A percentile compares a stretch with the other conserved stretches of the same genome.
Evolutionary conservation across 2,797 vertebrate species (phyloP).

Genomic region (Hydrocynus forskahlii): DNA sequence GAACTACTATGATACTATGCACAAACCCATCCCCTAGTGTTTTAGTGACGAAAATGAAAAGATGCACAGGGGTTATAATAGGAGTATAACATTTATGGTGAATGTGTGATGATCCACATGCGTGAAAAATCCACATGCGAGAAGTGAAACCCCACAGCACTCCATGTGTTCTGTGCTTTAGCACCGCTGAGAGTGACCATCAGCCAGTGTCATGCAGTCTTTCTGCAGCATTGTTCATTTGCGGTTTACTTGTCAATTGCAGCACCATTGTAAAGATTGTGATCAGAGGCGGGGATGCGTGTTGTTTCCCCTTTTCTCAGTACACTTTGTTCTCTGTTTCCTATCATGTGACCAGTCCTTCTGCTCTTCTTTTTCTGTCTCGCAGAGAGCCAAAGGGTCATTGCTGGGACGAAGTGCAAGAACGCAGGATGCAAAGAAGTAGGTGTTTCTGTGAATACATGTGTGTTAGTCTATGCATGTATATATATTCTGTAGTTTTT

Average conservation of each 20-base stretch:
- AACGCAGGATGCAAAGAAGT: conserved; percentile 89
- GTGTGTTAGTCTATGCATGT: not conserved
- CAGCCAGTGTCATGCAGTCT: not conserved
- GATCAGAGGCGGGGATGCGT: not conserved
- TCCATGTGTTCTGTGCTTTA: not conserved
- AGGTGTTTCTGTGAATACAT: conserved; percentile 63
- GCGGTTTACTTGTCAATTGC: not conserved
- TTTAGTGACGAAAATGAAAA: too few relatives aligned
- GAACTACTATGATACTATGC: too few relatives aligned
- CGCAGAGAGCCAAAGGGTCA: conserved; percentile 67
- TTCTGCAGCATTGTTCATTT: conserved; percentile 8
- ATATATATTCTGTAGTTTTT: not conserved
- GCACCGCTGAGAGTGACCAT: not conserved
- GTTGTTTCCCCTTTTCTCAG: conserved; percentile 10
- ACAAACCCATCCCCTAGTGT: too few relatives aligned
- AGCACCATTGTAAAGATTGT: not conserved
- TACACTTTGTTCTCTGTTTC: conserved; percentile 5
- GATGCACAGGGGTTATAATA: too few relatives aligned
- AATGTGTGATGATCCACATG: not conserved
- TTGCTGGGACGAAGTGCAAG: conserved; percentile 84
- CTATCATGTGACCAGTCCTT: conserved; percentile 10
- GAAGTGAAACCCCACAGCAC: not conserved
- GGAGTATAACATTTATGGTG: not conserved
- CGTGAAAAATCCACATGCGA: not conserved
- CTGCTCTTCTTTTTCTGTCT: conserved; percentile 51